phyloP scores from a whole-genome alignment of 1,140 invertebrate genomes.

The Centruroides vittatus region DNA sequence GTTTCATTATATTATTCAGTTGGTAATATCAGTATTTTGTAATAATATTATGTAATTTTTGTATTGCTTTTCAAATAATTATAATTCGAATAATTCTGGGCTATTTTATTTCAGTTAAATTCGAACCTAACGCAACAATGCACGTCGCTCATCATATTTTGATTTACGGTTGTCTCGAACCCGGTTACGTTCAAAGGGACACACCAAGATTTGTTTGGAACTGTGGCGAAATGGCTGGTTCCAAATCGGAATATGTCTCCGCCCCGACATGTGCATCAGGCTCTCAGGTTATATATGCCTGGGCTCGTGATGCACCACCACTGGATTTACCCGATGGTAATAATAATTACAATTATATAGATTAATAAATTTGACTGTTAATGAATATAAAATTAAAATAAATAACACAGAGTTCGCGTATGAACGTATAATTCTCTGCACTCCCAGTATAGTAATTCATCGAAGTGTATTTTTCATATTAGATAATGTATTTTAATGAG shows the following conservation, averaged over 20 bases:
- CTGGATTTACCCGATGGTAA: slow-evolving; percentile 61
- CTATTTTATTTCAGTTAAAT: slow-evolving; percentile 52
- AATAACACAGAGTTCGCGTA: too few relatives aligned
- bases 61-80: too few relatives aligned
- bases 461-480: too few relatives aligned
- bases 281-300: slow-evolving; percentile 80
- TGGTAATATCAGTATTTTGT: too few relatives aligned
- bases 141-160: slow-evolving; percentile 89
- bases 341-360: background rate
- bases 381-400: too few relatives aligned
- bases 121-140: slow-evolving; percentile 83
- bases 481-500: too few relatives aligned
- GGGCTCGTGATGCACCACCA: slow-evolving; percentile 85
- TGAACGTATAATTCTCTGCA: too few relatives aligned
- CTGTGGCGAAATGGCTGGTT: slow-evolving; percentile 77
- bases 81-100: too few relatives aligned
- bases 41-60: too few relatives aligned
- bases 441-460: too few relatives aligned
- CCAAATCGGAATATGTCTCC: slow-evolving; percentile 15
- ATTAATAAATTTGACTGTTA: background rate
- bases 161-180: slow-evolving; percentile 74
- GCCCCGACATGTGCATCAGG: slow-evolving; percentile 24
- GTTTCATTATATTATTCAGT: too few relatives aligned
- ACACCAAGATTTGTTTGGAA: slow-evolving; percentile 53
- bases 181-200: slow-evolving; percentile 51